Evolutionary conservation across 2,797 vertebrate genomes (phyloP).

Genomic region (Scleropages formosus): DNA sequence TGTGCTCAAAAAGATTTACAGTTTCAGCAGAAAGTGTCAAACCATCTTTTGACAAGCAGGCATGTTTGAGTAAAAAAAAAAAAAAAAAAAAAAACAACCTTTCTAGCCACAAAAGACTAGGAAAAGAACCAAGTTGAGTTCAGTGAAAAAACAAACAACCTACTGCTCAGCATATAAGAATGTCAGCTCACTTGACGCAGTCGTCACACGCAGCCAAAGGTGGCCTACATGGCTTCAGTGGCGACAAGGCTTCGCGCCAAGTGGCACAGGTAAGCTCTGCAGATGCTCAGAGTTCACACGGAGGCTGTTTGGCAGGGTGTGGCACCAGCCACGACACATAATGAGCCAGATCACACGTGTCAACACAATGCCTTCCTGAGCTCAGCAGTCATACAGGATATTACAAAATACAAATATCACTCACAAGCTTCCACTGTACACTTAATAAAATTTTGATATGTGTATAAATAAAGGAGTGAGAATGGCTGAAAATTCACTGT

Average conservation of each 20-base stretch:
- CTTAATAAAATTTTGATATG: not conserved
- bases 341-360: no score
- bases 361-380: no score
- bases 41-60: not conserved
- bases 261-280: no score
- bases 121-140: not conserved
- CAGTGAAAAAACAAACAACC: not conserved
- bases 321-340: not conserved
- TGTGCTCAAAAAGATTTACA: slow-evolving; percentile 25
- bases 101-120: not conserved
- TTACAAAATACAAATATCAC: no score
- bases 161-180: not conserved
- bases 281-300: no score
- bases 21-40: slow-evolving; percentile 14
- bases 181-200: not conserved
- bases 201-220: not conserved
- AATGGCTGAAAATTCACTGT: not conserved
- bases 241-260: not conserved
- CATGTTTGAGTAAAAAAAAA: not conserved
- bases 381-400: no score
- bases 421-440: not conserved
- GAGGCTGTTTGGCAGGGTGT: no score
- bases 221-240: not conserved
- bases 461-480: not conserved
- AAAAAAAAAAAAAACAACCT: no score